These are phyloP conservation scores for Psittacula derbiana DNA, from an alignment of 2,797 vertebrate genomes.

Conservation along the genomic window DNA sequence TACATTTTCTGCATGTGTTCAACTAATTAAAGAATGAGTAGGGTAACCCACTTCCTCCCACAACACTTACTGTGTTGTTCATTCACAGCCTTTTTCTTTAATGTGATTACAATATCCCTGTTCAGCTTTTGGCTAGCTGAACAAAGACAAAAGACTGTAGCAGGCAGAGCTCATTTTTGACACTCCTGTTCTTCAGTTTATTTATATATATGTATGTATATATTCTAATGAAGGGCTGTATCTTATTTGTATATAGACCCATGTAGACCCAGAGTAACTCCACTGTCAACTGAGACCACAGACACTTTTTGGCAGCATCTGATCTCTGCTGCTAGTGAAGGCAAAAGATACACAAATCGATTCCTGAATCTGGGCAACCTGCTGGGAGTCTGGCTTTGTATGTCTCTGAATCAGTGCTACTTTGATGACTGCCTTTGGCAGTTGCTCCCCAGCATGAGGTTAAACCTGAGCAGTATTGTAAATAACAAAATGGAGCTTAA, in stretches of 20 bases:
- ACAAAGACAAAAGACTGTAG: background rate
- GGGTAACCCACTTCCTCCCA: slow-evolving; percentile 9
- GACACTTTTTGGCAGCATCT: background rate
- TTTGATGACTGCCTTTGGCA: background rate
- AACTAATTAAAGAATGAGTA: background rate
- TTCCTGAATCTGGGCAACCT: slow-evolving; percentile 3
- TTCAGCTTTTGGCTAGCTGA: background rate
- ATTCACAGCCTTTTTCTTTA: slow-evolving; percentile 13
- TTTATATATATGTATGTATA: background rate
- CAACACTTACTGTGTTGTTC: background rate
- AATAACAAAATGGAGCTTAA: background rate
- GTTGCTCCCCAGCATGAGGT: background rate
- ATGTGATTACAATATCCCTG: background rate
- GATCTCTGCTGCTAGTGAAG: background rate
- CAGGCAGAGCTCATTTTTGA: background rate
- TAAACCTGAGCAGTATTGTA: background rate
- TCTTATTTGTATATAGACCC: slow-evolving; percentile 16
- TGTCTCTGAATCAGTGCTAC: background rate
- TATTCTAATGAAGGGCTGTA: background rate
- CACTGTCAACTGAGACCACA: background rate
- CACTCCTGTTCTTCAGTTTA: background rate
- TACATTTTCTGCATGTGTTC: background rate
- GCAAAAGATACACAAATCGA: background rate
- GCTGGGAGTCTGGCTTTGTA: background rate
- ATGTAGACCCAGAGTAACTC: slow-evolving; percentile 64